These are phyloP conservation scores for Hyperoplus immaculatus DNA, from an alignment of 2,797 vertebrate species.

Conservation along the genomic window DNA sequence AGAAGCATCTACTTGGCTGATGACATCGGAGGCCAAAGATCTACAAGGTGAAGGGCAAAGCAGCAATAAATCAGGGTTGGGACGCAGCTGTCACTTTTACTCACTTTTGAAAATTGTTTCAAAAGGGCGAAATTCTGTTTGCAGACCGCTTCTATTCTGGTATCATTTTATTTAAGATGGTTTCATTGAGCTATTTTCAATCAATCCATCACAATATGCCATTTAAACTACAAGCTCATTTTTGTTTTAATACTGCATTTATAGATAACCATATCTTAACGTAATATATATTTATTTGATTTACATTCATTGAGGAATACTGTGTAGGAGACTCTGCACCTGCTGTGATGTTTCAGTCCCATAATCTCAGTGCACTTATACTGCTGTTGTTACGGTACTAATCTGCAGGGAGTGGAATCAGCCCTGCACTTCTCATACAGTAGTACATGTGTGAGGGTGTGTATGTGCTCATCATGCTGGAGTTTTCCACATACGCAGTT, in stretches of 20 bases:
- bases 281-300: neutral
- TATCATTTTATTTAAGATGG: no score
- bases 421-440: neutral
- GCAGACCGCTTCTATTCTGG: neutral
- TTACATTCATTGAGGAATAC: neutral
- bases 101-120: neutral
- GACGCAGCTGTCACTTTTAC: neutral
- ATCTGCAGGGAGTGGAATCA: constrained; percentile 32
- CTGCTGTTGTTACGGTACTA: constrained; percentile 48
- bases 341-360: neutral
- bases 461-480: constrained; percentile 16
- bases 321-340: neutral
- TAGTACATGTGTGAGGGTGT: neutral
- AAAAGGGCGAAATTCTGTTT: constrained; percentile 7
- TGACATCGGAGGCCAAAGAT: constrained; percentile 23
- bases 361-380: constrained; percentile 47
- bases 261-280: neutral
- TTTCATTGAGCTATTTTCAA: neutral
- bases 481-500: constrained; percentile 37
- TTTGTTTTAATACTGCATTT: no score
- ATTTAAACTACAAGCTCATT: neutral
- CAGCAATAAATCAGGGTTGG: neutral
- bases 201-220: neutral
- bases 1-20: constrained; percentile 31
- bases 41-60: neutral